Evolutionary conservation across 2,797 vertebrate species (phyloP).

Genomic region (Lycodopsis pacificus): DNA sequence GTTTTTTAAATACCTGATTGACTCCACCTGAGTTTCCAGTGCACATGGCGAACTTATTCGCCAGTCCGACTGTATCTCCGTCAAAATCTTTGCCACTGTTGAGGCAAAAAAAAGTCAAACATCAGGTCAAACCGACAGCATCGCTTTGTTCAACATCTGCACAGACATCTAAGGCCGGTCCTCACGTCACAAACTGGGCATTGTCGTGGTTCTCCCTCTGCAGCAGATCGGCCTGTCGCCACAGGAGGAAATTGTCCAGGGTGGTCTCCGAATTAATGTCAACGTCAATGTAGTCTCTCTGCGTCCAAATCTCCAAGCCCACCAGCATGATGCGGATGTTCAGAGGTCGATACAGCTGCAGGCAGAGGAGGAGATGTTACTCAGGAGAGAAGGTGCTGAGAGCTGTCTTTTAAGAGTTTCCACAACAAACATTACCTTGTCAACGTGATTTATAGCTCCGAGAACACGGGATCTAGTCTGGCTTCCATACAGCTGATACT

Average conservation of each 20-base stretch:
- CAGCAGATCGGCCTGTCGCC: conserved; percentile 84
- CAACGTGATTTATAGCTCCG: conserved; percentile 89
- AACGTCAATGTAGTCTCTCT: conserved; percentile 81
- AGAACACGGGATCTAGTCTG: conserved; percentile 83
- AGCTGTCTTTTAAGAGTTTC: background rate
- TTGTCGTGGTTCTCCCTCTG: conserved; percentile 85
- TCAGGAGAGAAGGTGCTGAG: background rate
- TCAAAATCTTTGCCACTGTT: conserved; percentile 87
- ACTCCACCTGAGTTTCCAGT: conserved; percentile 85
- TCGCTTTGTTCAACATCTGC: background rate
- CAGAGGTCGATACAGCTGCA: conserved; percentile 89
- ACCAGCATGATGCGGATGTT: conserved; percentile 89
- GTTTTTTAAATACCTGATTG: conserved; percentile 86
- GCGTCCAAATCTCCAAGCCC: conserved; percentile 91
- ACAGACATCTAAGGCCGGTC: background rate
- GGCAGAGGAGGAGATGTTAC: background rate
- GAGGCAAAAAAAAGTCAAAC: conserved; percentile 11
- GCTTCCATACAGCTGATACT: conserved; percentile 63
- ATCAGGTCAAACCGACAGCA: background rate
- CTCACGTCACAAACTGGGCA: conserved; percentile 93
- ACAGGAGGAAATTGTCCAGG: conserved; percentile 87
- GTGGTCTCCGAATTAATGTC: conserved; percentile 78
- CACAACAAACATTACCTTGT: conserved; percentile 83
- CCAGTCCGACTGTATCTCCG: conserved; percentile 88
- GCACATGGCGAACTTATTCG: conserved; percentile 91